Evolutionary conservation across 2,888 invertebrate species (phyloP), one percentile per base, ranked within the genome.

Genomic region (Acanthosepion lycidas): DNA sequence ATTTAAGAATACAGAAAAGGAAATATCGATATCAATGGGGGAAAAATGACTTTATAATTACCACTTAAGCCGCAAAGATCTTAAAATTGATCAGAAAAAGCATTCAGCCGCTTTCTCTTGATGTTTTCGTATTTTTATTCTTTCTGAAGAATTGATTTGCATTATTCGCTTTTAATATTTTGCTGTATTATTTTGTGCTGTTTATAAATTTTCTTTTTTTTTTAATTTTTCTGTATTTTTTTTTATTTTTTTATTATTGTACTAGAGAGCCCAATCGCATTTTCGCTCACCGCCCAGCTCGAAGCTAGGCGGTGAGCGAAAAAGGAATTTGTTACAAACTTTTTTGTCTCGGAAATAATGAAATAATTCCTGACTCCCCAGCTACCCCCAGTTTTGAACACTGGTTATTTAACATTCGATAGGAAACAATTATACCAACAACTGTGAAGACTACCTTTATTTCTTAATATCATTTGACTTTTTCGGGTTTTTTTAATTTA

Each of bases 1-100:
- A 33, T 78, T 78, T 78, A 78, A 78, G n/a, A 78, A n/a, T 33
- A 18, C 15, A 78, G 78, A 78, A 78, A 78, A n/a, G 78, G 18
- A 78, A 78, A 33, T 78, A 78, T 78, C 78, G 78, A 78, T 78
- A 15, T n/a, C 18, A 78, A 33, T n/a, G 78, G 78, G 78, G 33
- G n/a, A n/a, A n/a, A 78, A 78, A 78, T 78, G 78, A 23, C 78
- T 78, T 78, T 78, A 78, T 78, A 78, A 78, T 78, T 78, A 78
- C 78, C 78, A 78, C 78, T 78, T 78, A 78, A 78, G 78, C 78
- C 18, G 78, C 78, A n/a, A 78, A 78, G 33, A 78, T 78, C n/a
- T 78, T 78, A 12, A 78, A 78, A 78, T 78, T 78, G 78, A 78
- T 78, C 33, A n/a, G 78, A 78, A 78, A 78, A 78, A 33, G n/a